Evolutionary conservation across 2,888 invertebrate genomes (phyloP).

Genomic region (Corythucha ciliata): DNA sequence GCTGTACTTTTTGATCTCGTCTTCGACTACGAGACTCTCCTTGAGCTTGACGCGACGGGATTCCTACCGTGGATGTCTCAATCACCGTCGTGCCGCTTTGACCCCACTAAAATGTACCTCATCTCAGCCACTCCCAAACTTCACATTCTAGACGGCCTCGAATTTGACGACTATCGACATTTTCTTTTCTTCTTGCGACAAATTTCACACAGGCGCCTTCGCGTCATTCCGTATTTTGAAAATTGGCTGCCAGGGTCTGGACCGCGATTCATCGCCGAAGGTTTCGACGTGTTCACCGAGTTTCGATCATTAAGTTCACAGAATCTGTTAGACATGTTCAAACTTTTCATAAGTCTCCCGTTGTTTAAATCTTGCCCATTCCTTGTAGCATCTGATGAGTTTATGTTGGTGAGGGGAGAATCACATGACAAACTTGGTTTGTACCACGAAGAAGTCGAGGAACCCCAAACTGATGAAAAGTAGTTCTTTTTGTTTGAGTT

Average conservation of each 20-base stretch:
- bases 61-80: constrained; percentile 29
- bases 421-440: background rate
- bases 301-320: constrained; percentile 20
- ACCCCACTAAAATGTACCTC: constrained; percentile 13
- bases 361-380: constrained; percentile 21
- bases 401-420: constrained; percentile 5
- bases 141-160: constrained; percentile 19
- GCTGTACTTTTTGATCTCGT: constrained; percentile 21
- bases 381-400: constrained; percentile 18
- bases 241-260: constrained; percentile 28
- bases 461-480: too few relatives aligned
- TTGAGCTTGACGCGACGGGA: constrained; percentile 6
- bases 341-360: constrained; percentile 22
- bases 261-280: constrained; percentile 17
- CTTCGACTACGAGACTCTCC: constrained; percentile 22
- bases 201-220: background rate
- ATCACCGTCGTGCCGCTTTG: too few relatives aligned
- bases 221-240: constrained; percentile 23
- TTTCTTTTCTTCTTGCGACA: constrained; percentile 24
- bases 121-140: constrained; percentile 21
- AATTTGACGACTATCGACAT: too few relatives aligned
- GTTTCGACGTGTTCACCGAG: constrained; percentile 24
- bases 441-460: background rate
- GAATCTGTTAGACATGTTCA: constrained; percentile 23
- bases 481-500: too few relatives aligned